A percentile compares a stretch with the other conserved stretches of the same genome.
These are phyloP conservation scores for Corythaeola cristata DNA, from an alignment of 2,113 vertebrate species.

Conservation along the genomic window DNA sequence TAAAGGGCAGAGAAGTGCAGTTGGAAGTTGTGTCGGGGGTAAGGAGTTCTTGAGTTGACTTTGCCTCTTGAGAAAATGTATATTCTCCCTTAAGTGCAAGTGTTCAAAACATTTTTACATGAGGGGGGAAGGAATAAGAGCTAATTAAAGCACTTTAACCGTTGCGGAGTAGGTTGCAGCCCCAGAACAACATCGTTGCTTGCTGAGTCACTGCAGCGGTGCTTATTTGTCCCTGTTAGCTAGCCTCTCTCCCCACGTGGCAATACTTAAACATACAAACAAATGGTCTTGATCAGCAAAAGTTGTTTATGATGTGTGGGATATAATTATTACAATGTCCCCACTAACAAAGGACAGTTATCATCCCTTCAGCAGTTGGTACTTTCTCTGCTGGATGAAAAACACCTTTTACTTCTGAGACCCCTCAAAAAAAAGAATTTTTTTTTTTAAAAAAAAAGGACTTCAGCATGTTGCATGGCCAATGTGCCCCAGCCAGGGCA, in stretches of 20 bases:
- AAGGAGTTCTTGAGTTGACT: not conserved
- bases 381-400: conserved; percentile 10
- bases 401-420: not conserved
- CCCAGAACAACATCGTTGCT: not conserved
- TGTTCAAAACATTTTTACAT: not conserved
- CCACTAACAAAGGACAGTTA: not conserved
- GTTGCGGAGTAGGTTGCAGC: not conserved
- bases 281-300: not conserved
- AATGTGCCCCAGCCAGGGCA: not conserved
- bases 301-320: not conserved
- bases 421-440: not conserved
- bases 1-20: not conserved
- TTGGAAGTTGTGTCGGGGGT: not conserved
- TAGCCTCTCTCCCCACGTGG: not conserved
- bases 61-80: not conserved
- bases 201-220: not conserved
- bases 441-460: not conserved
- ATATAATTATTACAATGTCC: not conserved
- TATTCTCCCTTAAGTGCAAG: not conserved
- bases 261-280: not conserved
- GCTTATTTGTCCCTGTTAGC: not conserved
- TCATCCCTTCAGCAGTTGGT: not conserved
- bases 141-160: not conserved
- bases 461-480: not conserved
- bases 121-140: not conserved